Percentiles rank a stretch among this genome's conserved stretches.
Conservation (phyloP, 2,797 vertebrate species). For the Anabas testudineus region DNA sequence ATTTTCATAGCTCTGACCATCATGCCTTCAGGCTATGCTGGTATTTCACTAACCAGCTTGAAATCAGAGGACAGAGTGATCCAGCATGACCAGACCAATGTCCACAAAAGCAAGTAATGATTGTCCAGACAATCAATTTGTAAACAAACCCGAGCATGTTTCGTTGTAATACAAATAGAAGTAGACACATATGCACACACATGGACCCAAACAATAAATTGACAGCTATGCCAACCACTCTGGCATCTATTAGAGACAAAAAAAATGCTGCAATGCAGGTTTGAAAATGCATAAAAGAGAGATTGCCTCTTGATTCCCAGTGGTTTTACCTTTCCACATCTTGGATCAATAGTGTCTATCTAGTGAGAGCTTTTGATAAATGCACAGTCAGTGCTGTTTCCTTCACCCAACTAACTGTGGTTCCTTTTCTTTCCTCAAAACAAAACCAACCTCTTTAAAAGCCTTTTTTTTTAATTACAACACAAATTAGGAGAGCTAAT, state of each 20-base stretch:
- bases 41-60: conserved; percentile 34
- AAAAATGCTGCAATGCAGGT: conserved; percentile 59
- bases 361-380: conserved; percentile 80
- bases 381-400: conserved; percentile 74
- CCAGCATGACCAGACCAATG: not conserved
- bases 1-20: conserved; percentile 23
- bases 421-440: conserved; percentile 57
- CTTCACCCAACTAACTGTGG: conserved; percentile 46
- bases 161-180: conserved; percentile 11
- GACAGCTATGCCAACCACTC: conserved; percentile 59
- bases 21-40: conserved; percentile 28
- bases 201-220: conserved; percentile 43
- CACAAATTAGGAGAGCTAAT: conserved; percentile 19
- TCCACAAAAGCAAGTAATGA: conserved; percentile 1
- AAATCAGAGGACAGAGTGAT: conserved; percentile 12
- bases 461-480: conserved; percentile 12
- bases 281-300: conserved; percentile 69
- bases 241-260: conserved; percentile 56
- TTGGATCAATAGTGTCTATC: conserved; percentile 83
- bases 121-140: conserved; percentile 43
- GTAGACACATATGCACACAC: conserved; percentile 10
- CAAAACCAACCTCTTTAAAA: conserved; percentile 46
- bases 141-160: conserved; percentile 45
- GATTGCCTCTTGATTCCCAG: conserved; percentile 71
- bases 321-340: conserved; percentile 71